These are phyloP conservation scores for Ictalurus punctatus DNA, from an alignment of 2,113 vertebrate genomes.

Conservation along the genomic window DNA sequence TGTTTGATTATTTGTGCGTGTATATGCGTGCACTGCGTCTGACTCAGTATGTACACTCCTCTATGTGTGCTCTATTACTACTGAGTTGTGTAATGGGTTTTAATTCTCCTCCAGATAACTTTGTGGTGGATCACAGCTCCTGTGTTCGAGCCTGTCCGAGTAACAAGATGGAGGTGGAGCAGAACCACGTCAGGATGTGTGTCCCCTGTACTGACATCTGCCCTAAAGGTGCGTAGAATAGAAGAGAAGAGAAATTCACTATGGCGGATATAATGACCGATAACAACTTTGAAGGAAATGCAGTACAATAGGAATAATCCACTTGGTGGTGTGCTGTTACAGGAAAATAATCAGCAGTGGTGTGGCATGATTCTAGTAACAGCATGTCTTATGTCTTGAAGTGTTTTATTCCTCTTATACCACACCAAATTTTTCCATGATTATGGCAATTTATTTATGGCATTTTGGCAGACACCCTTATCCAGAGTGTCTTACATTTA, in stretches of 20 bases:
- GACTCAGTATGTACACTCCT: too few relatives aligned
- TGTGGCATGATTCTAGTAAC: too few relatives aligned
- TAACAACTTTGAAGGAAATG: neutral
- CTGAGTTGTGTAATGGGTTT: neutral
- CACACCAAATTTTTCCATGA: neutral
- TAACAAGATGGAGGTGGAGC: conserved; percentile 98
- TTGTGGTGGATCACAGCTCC: conserved; percentile 97
- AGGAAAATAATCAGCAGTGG: neutral
- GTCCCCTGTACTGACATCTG: conserved; percentile 98
- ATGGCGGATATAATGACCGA: neutral
- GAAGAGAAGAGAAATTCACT: neutral
- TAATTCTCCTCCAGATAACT: conserved; percentile 82
- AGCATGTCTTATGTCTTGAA: too few relatives aligned
- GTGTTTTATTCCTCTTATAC: neutral
- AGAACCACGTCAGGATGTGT: conserved; percentile 95
- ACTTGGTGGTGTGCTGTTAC: neutral
- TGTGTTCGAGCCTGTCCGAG: conserved; percentile 95
- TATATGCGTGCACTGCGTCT: too few relatives aligned
- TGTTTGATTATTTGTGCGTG: too few relatives aligned
- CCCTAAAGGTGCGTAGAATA: conserved; percentile 84
- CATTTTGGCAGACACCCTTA: too few relatives aligned
- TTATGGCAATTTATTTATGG: neutral
- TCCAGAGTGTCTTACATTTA: too few relatives aligned
- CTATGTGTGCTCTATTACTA: neutral
- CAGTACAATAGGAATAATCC: neutral